Evolutionary conservation across 2,888 invertebrate species (phyloP), one percentile per base, ranked within the genome.

Genomic region (Neria commutata): DNA sequence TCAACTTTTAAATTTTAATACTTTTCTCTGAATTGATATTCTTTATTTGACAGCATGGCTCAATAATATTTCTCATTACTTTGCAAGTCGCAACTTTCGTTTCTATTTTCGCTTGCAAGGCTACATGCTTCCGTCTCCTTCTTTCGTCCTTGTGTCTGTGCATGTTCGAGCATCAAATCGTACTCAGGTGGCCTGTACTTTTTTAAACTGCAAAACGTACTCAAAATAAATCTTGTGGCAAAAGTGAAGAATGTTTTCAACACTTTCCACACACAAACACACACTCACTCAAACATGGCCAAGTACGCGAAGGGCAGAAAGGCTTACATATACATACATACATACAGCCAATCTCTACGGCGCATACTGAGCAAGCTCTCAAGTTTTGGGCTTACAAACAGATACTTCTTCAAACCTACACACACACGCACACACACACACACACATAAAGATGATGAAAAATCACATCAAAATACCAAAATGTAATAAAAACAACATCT

Each of bases 371-470:
- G n/a, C n/a, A n/a, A n/a, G n/a, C n/a, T n/a, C n/a, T n/a, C n/a
- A n/a, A n/a, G n/a, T n/a, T n/a, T n/a, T n/a, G n/a, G n/a, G n/a
- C n/a, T n/a, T n/a, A 19, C 51, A 57, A 60, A 61, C 55, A 59
- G 51, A 47, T 51, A 62, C 50, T 37, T 40, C 25, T 55, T 26
- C 34, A 56, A 53, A 46, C 53, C 48, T 24, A 58, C 24, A 52
- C 29, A 58, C 53, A 58, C 42, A 58, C 33, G 48, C 42, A 24
- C 45, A 54, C 50, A 47, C 45, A 60, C 59, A 50, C 47, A 46
- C 17, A 29, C 17, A 40, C 21, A 29, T 8, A 42, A 19, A 42
- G 17, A 19, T 42, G 17, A 42, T 17, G 42, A 42, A 42, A 42
- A 42, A 42, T 42, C 19, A 14, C 42, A 42, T 42, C 42, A 42